Base-by-base conservation (phyloP, 1,140 invertebrate species). In the Venturia canescens region DNA sequence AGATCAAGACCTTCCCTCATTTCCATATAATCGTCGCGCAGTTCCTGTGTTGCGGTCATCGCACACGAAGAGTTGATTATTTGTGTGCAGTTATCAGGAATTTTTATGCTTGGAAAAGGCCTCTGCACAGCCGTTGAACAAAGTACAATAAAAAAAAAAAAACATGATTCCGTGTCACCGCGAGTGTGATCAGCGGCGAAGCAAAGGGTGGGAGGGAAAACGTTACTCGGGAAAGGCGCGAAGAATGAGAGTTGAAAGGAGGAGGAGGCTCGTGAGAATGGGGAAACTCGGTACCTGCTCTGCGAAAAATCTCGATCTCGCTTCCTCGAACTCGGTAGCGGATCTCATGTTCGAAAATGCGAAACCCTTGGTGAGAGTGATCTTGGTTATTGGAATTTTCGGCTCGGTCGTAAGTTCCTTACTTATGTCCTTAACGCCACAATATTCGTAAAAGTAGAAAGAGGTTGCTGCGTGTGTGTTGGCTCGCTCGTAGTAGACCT, bases 21-120 rank as follows among this genome's bases (percentile, higher is more conserved):
- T 91, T 98, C 97, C 95, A 97, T 96, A 89, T 97, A 97, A 89
- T 97, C 96, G 86, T 97, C 97, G 67, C 94, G 93, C 21, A 95
- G 88, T 90, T 97, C 96, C 90, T 97, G 60, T 63, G 9, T 9
- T 18, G n/a, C n/a, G n/a, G n/a, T n/a, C n/a, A n/a, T n/a, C n/a
- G n/a, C n/a, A n/a, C n/a, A n/a, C n/a, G n/a, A n/a, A n/a, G n/a
- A n/a, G n/a, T n/a, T n/a, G n/a, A n/a, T n/a, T n/a, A n/a, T n/a
- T n/a, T n/a, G n/a, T n/a, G n/a, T n/a, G n/a, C n/a, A n/a, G n/a
- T n/a, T n/a, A n/a, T n/a, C n/a, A n/a, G n/a, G n/a, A n/a, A n/a
- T n/a, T n/a, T n/a, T n/a, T n/a, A n/a, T n/a, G n/a, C n/a, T n/a
- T n/a, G n/a, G n/a, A n/a, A n/a, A n/a, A n/a, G n/a, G n/a, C n/a